A percentile compares a stretch with the other conserved stretches of the same genome.
Conservation (phyloP, 2,797 vertebrate species). For the Gambelia wislizenii region DNA sequence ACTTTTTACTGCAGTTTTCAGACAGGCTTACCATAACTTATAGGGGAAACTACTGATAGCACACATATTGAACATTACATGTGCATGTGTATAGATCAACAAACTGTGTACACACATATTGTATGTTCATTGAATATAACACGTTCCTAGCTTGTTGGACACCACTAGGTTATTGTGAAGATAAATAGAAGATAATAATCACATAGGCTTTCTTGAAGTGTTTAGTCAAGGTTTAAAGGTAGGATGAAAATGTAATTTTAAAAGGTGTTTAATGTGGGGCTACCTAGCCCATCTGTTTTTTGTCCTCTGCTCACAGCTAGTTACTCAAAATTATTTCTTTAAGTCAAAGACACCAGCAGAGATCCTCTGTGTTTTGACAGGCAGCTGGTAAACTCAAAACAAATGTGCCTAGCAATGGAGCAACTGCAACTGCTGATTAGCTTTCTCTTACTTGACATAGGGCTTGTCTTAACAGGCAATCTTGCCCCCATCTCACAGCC, state of each 20-base stretch:
- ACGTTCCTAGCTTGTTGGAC: not conserved
- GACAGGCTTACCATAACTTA: not conserved
- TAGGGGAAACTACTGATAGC: not conserved
- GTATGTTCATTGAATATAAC: not conserved
- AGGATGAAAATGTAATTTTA: not conserved
- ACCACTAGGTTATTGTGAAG: not conserved
- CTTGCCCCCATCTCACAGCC: no score
- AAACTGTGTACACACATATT: not conserved
- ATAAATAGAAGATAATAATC: not conserved
- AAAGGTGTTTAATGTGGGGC: not conserved
- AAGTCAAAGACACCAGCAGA: not conserved
- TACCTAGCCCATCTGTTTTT: not conserved
- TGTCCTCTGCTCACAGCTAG: not conserved
- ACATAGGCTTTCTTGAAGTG: not conserved
- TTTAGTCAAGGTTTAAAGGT: not conserved
- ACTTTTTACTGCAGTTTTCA: not conserved
- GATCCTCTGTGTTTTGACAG: not conserved
- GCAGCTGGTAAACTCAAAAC: not conserved
- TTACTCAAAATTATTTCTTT: not conserved
- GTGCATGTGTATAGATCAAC: no score
- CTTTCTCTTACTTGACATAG: not conserved
- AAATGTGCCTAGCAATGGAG: not conserved
- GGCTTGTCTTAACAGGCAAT: no score
- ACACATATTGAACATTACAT: not conserved
- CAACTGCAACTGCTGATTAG: not conserved